A percentile compares a stretch with the other conserved stretches of the same genome.
phyloP scores from a whole-genome alignment of 2,113 vertebrate species.

The Hylia prasina region DNA sequence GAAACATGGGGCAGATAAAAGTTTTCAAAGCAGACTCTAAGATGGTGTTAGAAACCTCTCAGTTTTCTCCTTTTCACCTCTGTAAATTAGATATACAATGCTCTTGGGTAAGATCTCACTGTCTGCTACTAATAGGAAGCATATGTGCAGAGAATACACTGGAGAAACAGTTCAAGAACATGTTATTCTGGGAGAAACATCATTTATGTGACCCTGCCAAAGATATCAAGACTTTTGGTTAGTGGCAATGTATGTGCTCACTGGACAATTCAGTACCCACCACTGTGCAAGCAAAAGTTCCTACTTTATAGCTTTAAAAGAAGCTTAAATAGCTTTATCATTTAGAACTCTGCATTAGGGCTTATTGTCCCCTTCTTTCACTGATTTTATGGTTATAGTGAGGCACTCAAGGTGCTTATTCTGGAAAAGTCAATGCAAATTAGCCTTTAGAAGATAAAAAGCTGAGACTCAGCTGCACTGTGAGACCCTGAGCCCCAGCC shows the following conservation, averaged over 20 bases:
- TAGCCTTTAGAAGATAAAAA: neutral
- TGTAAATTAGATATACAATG: neutral
- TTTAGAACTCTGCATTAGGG: neutral
- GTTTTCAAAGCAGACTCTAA: neutral
- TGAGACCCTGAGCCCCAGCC: neutral
- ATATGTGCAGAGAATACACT: neutral
- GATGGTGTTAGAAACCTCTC: neutral
- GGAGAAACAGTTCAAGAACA: conserved; percentile 11
- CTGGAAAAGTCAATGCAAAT: neutral
- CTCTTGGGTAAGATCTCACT: neutral
- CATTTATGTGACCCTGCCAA: neutral
- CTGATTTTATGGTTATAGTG: neutral
- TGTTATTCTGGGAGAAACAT: conserved; percentile 27
- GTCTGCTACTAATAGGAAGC: conserved; percentile 7
- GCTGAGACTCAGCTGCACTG: neutral
- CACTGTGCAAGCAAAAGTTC: neutral
- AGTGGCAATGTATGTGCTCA: neutral
- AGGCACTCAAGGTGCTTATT: neutral
- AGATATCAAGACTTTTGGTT: neutral
- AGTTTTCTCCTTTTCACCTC: neutral
- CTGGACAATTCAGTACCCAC: neutral
- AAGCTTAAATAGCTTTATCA: neutral
- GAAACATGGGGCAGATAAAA: neutral
- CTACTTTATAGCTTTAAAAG: too few species aligned
- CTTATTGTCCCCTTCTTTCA: neutral